Conservation (phyloP, 1,140 invertebrate species). For the Copidosoma floridanum region DNA sequence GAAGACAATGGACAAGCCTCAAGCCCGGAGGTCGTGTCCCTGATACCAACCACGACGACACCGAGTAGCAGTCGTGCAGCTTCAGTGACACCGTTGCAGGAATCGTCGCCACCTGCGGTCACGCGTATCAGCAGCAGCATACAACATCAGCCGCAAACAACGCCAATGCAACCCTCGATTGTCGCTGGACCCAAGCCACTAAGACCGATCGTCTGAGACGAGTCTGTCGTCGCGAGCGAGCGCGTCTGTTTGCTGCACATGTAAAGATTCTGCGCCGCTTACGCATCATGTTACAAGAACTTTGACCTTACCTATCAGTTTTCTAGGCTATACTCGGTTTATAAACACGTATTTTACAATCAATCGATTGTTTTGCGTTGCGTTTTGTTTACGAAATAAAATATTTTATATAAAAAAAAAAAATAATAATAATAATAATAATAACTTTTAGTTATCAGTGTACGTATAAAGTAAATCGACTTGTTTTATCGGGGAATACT, state of each 20-base stretch:
- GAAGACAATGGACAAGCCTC: slow-evolving; percentile 50
- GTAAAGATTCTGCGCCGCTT: no score
- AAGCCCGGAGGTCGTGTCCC: slow-evolving; percentile 50
- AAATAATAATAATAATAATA: no score
- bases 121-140: slow-evolving; percentile 29
- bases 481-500: no score
- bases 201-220: slow-evolving; percentile 16
- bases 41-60: slow-evolving; percentile 49
- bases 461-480: no score
- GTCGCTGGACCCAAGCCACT: slow-evolving; percentile 25
- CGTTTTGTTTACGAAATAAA: no score
- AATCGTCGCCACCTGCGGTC: slow-evolving; percentile 42
- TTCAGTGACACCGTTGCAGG: slow-evolving; percentile 43
- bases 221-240: not conserved
- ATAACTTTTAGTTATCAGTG: no score
- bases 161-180: slow-evolving; percentile 30
- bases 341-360: no score
- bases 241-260: not conserved
- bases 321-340: no score
- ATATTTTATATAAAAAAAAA: no score
- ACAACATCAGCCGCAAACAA: slow-evolving; percentile 24
- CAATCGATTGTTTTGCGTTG: no score
- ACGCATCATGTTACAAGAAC: no score
- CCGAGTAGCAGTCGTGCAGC: slow-evolving; percentile 46
- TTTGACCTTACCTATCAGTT: no score